phyloP scores from a whole-genome alignment of 92 coral and sea anemone species.

The Porites rus region DNA sequence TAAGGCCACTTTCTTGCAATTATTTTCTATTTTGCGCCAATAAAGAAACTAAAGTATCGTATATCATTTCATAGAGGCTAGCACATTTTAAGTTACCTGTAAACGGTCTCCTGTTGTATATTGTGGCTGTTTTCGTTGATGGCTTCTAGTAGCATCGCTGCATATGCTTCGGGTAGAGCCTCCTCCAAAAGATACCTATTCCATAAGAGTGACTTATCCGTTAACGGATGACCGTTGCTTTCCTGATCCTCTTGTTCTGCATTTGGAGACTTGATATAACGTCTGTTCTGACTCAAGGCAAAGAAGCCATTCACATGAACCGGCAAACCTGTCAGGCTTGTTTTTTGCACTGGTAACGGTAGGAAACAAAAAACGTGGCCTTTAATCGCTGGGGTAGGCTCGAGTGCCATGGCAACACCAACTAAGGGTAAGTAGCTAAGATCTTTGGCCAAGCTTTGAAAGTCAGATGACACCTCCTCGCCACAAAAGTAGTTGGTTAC shows the following conservation, averaged over 20 bases:
- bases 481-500: constrained; percentile 65
- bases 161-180: constrained; percentile 58
- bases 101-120: neutral
- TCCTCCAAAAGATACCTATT: constrained; percentile 60
- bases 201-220: constrained; percentile 66
- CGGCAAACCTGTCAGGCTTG: constrained; percentile 66
- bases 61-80: too few relatives aligned
- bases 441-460: constrained; percentile 23
- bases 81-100: constrained; percentile 16
- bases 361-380: constrained; percentile 70
- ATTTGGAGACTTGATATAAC: constrained; percentile 52
- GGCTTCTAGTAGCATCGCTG: constrained; percentile 41
- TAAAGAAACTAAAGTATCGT: too few relatives aligned
- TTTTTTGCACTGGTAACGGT: constrained; percentile 58
- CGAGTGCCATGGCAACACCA: constrained; percentile 58
- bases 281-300: constrained; percentile 68
- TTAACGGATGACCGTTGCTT: constrained; percentile 5
- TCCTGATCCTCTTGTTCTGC: constrained; percentile 51
- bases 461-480: constrained; percentile 37
- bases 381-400: neutral
- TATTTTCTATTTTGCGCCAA: too few relatives aligned
- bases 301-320: constrained; percentile 74
- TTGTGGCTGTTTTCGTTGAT: neutral
- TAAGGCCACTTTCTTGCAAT: too few relatives aligned
- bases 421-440: neutral